These are phyloP conservation scores for Ommatoiulus sabulosus DNA, from an alignment of 2,888 invertebrate species.

Conservation along the genomic window DNA sequence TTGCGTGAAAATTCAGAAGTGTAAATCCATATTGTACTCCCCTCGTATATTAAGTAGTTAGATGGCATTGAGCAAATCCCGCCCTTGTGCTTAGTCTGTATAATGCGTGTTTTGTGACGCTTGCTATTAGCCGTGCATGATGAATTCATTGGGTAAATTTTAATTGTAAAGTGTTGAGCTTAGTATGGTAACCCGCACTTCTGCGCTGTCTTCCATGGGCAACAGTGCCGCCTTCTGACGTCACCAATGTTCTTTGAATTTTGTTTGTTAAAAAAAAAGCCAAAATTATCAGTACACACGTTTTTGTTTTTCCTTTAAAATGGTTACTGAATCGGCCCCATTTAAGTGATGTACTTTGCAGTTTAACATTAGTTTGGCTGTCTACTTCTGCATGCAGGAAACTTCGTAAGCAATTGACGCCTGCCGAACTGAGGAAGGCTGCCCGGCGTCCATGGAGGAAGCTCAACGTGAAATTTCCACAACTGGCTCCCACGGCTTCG, in stretches of 20 bases:
- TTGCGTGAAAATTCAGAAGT: too few relatives aligned
- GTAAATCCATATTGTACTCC: too few relatives aligned
- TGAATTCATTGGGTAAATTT: not conserved
- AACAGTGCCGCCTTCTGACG: conserved; percentile 51
- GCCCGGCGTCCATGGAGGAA: conserved; percentile 82
- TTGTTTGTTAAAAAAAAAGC: not conserved
- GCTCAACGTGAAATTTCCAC: conserved; percentile 58
- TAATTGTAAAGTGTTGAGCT: not conserved
- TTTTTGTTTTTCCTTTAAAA: not conserved
- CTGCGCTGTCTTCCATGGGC: conserved; percentile 41
- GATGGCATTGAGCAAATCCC: not conserved
- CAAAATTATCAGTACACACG: conserved; percentile 30
- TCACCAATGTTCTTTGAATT: conserved; percentile 35
- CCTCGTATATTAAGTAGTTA: not conserved
- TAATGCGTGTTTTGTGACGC: too few relatives aligned
- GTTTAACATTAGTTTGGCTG: conserved; percentile 57
- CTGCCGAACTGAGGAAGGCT: conserved; percentile 82
- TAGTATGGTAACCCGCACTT: not conserved
- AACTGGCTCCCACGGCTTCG: conserved; percentile 50
- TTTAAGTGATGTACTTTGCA: conserved; percentile 47
- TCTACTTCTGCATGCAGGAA: conserved; percentile 73
- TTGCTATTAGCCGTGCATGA: too few relatives aligned
- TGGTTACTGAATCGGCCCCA: conserved; percentile 3
- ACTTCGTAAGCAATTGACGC: conserved; percentile 83
- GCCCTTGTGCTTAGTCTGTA: not conserved